A percentile compares a stretch with the other conserved stretches of the same genome.
These are phyloP conservation scores for Hemibates koningsi DNA, from an alignment of 2,113 vertebrate species.

Conservation along the genomic window DNA sequence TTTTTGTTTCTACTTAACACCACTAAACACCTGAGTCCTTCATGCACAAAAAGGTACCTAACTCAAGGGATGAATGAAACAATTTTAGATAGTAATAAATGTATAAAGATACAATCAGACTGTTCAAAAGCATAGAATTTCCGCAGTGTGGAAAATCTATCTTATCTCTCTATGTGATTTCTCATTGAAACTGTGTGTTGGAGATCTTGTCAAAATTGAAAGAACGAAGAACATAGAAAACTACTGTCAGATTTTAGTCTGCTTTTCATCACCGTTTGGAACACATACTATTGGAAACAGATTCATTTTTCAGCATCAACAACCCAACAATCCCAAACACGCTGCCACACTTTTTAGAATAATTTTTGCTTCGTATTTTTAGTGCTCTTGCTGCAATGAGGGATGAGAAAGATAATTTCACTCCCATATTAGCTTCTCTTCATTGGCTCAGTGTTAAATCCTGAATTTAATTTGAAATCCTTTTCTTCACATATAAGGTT, in stretches of 20 bases:
- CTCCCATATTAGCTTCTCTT: not conserved
- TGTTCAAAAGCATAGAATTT: not conserved
- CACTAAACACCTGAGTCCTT: not conserved
- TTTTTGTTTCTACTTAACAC: not conserved
- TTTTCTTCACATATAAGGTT: not conserved
- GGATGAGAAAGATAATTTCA: rapidly evolving
- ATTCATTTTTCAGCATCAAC: not conserved
- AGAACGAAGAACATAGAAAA: not conserved
- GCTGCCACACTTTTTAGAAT: not conserved
- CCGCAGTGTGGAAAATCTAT: rapidly evolving
- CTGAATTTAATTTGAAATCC: rapidly evolving
- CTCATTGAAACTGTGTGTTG: rapidly evolving
- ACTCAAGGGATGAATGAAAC: not conserved
- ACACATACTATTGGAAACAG: rapidly evolving
- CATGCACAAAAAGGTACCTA: rapidly evolving
- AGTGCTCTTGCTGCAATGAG: rapidly evolving
- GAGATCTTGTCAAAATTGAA: rapidly evolving
- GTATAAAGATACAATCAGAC: not conserved
- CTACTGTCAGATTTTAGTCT: not conserved
- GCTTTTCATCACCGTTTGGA: not conserved
- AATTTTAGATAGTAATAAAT: rapidly evolving
- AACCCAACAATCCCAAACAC: not conserved
- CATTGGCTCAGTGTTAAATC: rapidly evolving
- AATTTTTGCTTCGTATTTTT: rapidly evolving
- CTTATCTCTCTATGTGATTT: rapidly evolving